These are phyloP conservation scores for Tinea trinotella DNA, from an alignment of 2,888 invertebrate genomes.

Conservation along the genomic window DNA sequence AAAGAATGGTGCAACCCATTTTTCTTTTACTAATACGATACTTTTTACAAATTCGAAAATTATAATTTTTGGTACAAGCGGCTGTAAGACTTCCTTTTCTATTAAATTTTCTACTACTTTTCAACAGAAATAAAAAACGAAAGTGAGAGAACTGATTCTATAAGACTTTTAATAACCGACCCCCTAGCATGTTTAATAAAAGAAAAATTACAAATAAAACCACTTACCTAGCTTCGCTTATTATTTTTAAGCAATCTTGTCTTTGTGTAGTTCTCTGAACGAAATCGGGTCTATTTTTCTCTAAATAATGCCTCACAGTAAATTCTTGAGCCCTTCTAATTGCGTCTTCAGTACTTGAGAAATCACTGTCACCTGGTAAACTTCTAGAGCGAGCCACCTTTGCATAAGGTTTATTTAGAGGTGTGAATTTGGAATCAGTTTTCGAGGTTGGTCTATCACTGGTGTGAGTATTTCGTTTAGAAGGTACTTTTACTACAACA, in stretches of 20 bases:
- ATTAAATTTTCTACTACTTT: no score
- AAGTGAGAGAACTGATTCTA: no score
- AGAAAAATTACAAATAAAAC: neutral
- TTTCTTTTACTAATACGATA: no score
- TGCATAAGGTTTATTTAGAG: constrained; percentile 29
- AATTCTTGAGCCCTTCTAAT: constrained; percentile 38
- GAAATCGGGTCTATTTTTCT: constrained; percentile 80
- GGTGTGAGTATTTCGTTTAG: constrained; percentile 29
- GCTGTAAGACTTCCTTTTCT: no score
- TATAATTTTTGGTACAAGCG: no score
- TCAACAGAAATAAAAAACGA: no score
- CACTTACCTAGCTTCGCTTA: constrained; percentile 53
- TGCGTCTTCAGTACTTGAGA: constrained; percentile 47
- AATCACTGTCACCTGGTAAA: constrained; percentile 46
- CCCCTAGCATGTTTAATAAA: no score
- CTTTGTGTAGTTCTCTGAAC: constrained; percentile 52
- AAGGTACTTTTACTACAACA: constrained; percentile 56
- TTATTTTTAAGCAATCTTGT: constrained; percentile 48
- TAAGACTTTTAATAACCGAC: no score
- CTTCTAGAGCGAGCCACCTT: constrained; percentile 37
- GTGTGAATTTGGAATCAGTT: constrained; percentile 19
- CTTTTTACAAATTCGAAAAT: no score
- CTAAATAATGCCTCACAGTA: constrained; percentile 78
- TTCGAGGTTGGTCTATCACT: neutral
- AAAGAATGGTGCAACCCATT: no score